Evolutionary conservation across 2,888 invertebrate species (phyloP).

Genomic region (Nymphalis urticae): DNA sequence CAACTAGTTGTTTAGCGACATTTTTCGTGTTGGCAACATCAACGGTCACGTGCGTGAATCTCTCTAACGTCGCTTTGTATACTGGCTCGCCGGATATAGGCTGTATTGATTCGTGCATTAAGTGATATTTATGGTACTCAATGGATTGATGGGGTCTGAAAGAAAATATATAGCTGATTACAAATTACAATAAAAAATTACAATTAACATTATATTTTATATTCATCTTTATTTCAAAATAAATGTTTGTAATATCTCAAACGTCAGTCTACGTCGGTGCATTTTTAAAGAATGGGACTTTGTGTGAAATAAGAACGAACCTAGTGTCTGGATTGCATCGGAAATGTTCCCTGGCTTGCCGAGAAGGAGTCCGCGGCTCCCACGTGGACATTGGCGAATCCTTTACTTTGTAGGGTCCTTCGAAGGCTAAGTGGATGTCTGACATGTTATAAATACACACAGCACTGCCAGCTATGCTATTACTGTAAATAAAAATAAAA

Average conservation of each 20-base stretch:
- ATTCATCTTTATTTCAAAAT: too few relatives aligned
- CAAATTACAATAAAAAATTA: too few relatives aligned
- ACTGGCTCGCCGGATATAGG: conserved; percentile 86
- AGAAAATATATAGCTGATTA: conserved; percentile 9
- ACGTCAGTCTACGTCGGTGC: too few relatives aligned
- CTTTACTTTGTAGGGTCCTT: conserved; percentile 93
- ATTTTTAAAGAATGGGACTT: too few relatives aligned
- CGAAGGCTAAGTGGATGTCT: conserved; percentile 89
- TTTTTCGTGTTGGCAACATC: conserved; percentile 89
- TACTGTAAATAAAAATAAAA: conserved; percentile 69
- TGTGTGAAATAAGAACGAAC: conserved; percentile 40
- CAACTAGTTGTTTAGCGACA: conserved; percentile 86
- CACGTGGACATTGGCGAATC: conserved; percentile 88
- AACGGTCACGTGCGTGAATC: conserved; percentile 90
- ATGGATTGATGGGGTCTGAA: conserved; percentile 75
- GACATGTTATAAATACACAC: conserved; percentile 94
- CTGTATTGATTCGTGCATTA: conserved; percentile 94
- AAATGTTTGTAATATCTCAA: too few relatives aligned
- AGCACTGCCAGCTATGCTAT: conserved; percentile 94
- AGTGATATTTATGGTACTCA: conserved; percentile 88
- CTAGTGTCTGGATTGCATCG: conserved; percentile 77
- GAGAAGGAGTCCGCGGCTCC: conserved; percentile 80
- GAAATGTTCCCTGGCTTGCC: conserved; percentile 77
- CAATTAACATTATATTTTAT: too few relatives aligned
- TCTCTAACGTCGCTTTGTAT: conserved; percentile 85